Evolutionary conservation across 1,140 invertebrate species (phyloP).

Genomic region (Schlechtendalia chinensis): DNA sequence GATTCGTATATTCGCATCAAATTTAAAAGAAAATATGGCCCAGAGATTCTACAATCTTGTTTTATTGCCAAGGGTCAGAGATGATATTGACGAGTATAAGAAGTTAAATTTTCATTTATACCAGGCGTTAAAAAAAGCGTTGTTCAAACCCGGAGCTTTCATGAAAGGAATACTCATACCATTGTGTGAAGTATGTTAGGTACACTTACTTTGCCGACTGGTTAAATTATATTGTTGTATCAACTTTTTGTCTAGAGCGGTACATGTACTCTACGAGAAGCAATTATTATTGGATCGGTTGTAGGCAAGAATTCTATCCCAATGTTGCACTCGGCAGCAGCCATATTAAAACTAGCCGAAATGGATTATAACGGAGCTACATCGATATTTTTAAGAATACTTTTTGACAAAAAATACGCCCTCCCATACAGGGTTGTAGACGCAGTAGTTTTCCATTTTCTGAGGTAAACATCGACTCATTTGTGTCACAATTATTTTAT

Average conservation of each 20-base stretch:
- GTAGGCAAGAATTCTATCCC: conserved; percentile 90
- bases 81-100: conserved; percentile 94
- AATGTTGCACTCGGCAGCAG: conserved; percentile 92
- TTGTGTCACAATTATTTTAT: neutral
- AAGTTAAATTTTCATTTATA: conserved; percentile 96
- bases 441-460: conserved; percentile 92
- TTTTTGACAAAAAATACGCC: conserved; percentile 98
- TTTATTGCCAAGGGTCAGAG: conserved; percentile 85
- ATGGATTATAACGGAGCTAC: conserved; percentile 98
- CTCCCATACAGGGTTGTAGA: conserved; percentile 94
- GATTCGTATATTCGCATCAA: conserved; percentile 93
- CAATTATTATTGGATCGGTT: conserved; percentile 91
- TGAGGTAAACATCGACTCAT: conserved; percentile 63
- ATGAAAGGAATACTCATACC: conserved; percentile 96
- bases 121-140: conserved; percentile 86
- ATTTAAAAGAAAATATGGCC: conserved; percentile 93
- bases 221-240: too few species aligned
- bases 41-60: conserved; percentile 95
- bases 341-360: conserved; percentile 92
- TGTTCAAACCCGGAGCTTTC: conserved; percentile 97
- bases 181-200: conserved; percentile 75
- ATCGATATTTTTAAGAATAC: conserved; percentile 90
- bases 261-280: conserved; percentile 91
- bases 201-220: too few species aligned
- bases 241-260: conserved; percentile 66